Conservation (phyloP, 2,797 vertebrate genomes). For the Zenarchopterus dispar region DNA sequence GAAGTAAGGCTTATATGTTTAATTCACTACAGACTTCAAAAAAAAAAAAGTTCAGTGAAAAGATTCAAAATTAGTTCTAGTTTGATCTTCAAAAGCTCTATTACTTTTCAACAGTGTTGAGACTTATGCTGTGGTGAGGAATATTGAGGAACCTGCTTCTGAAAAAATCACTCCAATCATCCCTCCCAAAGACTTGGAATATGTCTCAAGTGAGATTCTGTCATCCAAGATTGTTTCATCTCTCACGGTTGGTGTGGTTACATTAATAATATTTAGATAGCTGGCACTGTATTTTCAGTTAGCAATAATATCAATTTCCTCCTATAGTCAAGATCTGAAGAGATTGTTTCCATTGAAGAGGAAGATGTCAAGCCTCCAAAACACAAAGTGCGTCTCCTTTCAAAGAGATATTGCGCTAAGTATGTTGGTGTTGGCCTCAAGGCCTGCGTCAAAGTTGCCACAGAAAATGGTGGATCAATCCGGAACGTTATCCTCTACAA, state of each 20-base stretch:
- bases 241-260: conserved; percentile 68
- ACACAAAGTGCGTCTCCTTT: conserved; percentile 25
- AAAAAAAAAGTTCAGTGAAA: background rate
- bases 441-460: conserved; percentile 74
- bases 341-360: conserved; percentile 53
- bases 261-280: conserved; percentile 31
- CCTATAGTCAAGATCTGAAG: conserved; percentile 69
- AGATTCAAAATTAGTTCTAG: background rate
- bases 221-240: conserved; percentile 42
- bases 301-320: conserved; percentile 22
- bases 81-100: background rate
- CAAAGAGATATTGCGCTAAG: conserved; percentile 72
- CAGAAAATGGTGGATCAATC: conserved; percentile 73
- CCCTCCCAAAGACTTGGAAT: conserved; percentile 40
- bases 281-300: background rate
- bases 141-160: conserved; percentile 75
- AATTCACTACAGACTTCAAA: background rate
- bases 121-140: conserved; percentile 82
- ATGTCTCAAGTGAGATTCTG: conserved; percentile 56
- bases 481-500: conserved; percentile 70
- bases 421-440: conserved; percentile 62
- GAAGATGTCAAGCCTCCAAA: conserved; percentile 15
- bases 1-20: conserved; percentile 68
- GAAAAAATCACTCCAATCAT: conserved; percentile 79
- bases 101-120: conserved; percentile 77